These are phyloP conservation scores for Sminthurides aquaticus DNA, from an alignment of 2,888 invertebrate genomes.

Conservation along the genomic window DNA sequence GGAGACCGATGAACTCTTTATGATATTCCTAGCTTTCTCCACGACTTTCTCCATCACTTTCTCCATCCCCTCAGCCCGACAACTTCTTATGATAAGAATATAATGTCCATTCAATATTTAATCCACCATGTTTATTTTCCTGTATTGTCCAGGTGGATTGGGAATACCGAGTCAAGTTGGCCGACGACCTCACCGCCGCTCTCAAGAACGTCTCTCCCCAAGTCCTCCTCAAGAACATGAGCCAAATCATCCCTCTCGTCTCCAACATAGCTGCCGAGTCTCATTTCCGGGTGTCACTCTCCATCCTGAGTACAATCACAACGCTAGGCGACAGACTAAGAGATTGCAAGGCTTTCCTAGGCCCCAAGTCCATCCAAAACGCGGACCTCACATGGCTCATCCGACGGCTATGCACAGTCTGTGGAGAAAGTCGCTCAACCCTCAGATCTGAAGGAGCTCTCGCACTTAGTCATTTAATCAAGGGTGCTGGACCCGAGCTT, in stretches of 20 bases:
- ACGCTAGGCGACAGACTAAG: conserved; percentile 32
- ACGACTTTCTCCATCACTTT: too few relatives aligned
- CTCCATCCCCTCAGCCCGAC: too few relatives aligned
- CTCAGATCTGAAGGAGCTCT: conserved; percentile 35
- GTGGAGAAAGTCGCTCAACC: conserved; percentile 37
- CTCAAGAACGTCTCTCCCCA: conserved; percentile 32
- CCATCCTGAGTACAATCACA: conserved; percentile 36
- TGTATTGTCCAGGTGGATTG: conserved; percentile 22
- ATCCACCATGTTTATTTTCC: too few relatives aligned
- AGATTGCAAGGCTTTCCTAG: conserved; percentile 34
- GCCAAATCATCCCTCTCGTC: conserved; percentile 36
- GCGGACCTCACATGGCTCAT: conserved; percentile 40
- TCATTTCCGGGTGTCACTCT: conserved; percentile 34
- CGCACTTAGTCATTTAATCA: conserved; percentile 35
- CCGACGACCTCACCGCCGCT: conserved; percentile 36
- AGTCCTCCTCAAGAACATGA: conserved; percentile 34
- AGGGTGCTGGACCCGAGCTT: conserved; percentile 38
- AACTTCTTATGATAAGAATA: too few relatives aligned
- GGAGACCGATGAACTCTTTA: too few relatives aligned
- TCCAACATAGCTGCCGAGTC: conserved; percentile 35
- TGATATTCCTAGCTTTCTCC: too few relatives aligned
- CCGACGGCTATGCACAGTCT: conserved; percentile 35
- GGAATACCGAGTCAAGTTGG: conserved; percentile 37
- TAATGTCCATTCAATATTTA: too few relatives aligned
- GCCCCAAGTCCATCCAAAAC: conserved; percentile 28